These are phyloP conservation scores for Quadriops clusia DNA, from an alignment of 2,888 invertebrate species.

Conservation along the genomic window DNA sequence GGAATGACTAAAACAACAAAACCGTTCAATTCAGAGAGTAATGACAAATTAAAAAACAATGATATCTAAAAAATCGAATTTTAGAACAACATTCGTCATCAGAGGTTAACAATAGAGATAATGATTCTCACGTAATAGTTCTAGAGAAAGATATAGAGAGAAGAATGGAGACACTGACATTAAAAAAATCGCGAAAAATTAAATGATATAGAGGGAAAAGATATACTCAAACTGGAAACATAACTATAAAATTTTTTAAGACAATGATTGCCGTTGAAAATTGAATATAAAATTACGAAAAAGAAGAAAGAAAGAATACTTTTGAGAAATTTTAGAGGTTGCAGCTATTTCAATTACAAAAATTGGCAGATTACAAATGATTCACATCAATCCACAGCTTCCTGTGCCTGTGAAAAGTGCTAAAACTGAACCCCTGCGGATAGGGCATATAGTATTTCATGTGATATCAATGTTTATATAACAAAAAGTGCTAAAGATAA, in stretches of 20 bases:
- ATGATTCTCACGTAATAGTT: constrained; percentile 3
- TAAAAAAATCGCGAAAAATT: constrained; percentile 14
- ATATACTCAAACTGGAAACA: constrained; percentile 16
- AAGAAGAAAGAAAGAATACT: constrained; percentile 13
- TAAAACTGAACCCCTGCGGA: too few species aligned
- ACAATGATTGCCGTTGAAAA: constrained; percentile 15
- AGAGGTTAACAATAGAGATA: too few species aligned
- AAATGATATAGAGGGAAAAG: constrained; percentile 11
- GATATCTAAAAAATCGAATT: constrained; percentile 4
- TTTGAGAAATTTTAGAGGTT: too few species aligned
- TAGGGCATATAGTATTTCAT: too few species aligned
- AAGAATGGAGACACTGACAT: constrained; percentile 14
- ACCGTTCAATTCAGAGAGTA: constrained; percentile 1
- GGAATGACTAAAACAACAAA: not conserved
- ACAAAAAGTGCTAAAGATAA: too few species aligned
- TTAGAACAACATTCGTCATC: constrained; percentile 4
- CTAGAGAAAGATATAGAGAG: constrained; percentile 10
- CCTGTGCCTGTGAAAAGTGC: too few species aligned
- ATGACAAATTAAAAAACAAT: too few species aligned
- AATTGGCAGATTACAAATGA: too few species aligned
- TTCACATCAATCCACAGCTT: too few species aligned
- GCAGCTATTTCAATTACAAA: too few species aligned
- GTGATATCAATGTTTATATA: too few species aligned
- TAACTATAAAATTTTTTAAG: constrained; percentile 15
- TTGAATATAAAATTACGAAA: constrained; percentile 15